Percentiles rank a stretch among this genome's conserved stretches.
Conservation (phyloP, 1,140 invertebrate species). For the Drosophila pruinosa region DNA sequence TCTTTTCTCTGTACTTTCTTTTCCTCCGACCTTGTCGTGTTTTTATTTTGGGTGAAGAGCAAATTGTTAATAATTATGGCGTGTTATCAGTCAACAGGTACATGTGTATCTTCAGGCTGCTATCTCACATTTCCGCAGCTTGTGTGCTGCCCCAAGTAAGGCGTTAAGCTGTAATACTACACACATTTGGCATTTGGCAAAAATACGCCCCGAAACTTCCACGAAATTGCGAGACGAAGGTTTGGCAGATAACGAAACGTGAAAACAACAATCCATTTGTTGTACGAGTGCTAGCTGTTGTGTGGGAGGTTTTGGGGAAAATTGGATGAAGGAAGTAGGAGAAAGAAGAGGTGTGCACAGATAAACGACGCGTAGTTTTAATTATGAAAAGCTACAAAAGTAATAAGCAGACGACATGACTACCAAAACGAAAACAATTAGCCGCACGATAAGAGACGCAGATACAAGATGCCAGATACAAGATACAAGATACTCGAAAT, state of each 20-base stretch:
- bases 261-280: conserved; percentile 33
- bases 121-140: conserved; percentile 34
- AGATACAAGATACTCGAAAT: conserved; percentile 63
- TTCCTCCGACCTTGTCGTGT: conserved; percentile 21
- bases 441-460: conserved; percentile 67
- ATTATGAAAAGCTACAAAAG: conserved; percentile 65
- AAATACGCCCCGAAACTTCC: conserved; percentile 23
- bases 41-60: conserved; percentile 16
- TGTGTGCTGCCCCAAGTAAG: conserved; percentile 44
- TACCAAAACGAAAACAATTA: conserved; percentile 72
- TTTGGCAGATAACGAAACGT: conserved; percentile 22
- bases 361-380: conserved; percentile 56
- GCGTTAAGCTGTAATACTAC: not conserved
- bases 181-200: conserved; percentile 13
- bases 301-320: not conserved
- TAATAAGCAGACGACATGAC: conserved; percentile 73
- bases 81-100: conserved; percentile 36
- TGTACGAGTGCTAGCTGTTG: no score
- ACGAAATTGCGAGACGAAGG: conserved; percentile 21
- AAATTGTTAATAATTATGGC: conserved; percentile 57
- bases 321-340: not conserved
- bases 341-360: conserved; percentile 6
- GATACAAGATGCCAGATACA: conserved; percentile 64
- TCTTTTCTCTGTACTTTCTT: not conserved
- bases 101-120: conserved; percentile 58